Base-by-base conservation (phyloP, 2,888 invertebrate genomes). In the Melinaea marsaeus region DNA sequence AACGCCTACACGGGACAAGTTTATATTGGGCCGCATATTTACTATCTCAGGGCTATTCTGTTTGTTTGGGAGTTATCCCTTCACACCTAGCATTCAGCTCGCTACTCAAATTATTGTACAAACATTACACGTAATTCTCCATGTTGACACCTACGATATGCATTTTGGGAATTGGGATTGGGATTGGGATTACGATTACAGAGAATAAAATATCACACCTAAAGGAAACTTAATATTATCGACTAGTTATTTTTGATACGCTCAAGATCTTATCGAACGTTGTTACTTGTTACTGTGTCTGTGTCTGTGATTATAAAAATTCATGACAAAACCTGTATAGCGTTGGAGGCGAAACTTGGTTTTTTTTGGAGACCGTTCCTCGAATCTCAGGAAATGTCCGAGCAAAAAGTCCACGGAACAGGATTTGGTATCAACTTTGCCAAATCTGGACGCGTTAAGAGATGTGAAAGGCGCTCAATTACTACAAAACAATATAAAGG, bases 361-460 rank as follows among this genome's bases (percentile, higher is more conserved):
- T 86, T 83, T 86, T 88, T 87, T 86, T 84, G 81, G 80, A 76
- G 74, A 75, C 74, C 79, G 86, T 90, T 90, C 89, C 86, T 83
- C 85, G 89, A 89, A 90, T 84, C 83, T 81, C 85, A 81, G 87
- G 87, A 89, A 90, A 89, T 79, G 86, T 81, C 72, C 76, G 79
- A 79, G 83, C 86, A 89, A 90, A 88, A 90, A 89, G 85, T 75
- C 81, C 79, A 79, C 82, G 77, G 79, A 88, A 88, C 90, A 87
- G 90, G 90, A 89, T 90, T 86, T 84, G 81, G 83, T 86, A 88
- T 89, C 88, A 88, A 80, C 84, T 80, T 83, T 77, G 84, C 88
- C 89, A 85, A 88, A 90, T 90, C 88, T 85, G 90, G 86, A 84
- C 85, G 87, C 87, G 88, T 86, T 86, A 88, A 88, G 84, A 87